These are phyloP conservation scores for Thryonomys swinderianus DNA, from an alignment of 2,113 vertebrate genomes.

Conservation along the genomic window DNA sequence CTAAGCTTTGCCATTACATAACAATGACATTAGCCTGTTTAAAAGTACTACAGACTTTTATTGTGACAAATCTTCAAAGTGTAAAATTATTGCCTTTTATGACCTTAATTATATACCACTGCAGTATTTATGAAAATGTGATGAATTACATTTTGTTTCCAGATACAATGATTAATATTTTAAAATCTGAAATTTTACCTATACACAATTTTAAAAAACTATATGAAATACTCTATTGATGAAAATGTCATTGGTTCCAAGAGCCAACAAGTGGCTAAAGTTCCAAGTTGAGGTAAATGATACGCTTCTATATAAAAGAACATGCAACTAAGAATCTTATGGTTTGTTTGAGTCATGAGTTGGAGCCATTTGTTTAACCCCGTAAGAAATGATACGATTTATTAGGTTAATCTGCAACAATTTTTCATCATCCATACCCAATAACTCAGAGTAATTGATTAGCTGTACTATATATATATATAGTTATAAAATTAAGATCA, in stretches of 20 bases:
- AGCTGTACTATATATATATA: not conserved
- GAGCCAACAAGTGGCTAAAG: not conserved
- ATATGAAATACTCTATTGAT: not conserved
- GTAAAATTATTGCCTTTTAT: not conserved
- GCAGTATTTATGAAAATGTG: not conserved
- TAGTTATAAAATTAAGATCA: not conserved
- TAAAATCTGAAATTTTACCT: conserved; percentile 17
- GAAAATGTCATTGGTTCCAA: conserved; percentile 8
- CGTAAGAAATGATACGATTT: not conserved
- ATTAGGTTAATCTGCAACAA: not conserved
- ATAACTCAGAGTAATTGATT: conserved; percentile 50
- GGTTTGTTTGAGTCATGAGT: conserved; percentile 43
- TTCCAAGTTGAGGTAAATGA: not conserved
- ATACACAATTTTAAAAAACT: conserved; percentile 8
- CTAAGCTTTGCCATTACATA: not conserved
- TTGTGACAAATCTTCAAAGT: conserved; percentile 8
- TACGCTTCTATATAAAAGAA: conserved; percentile 1
- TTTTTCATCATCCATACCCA: not conserved
- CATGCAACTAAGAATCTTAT: not conserved
- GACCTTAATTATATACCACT: not conserved
- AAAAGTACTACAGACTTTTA: conserved; percentile 17
- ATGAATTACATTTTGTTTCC: not conserved
- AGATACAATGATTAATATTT: not conserved
- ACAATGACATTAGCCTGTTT: not conserved
- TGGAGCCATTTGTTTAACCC: conserved; percentile 29